Percentiles rank a stretch among this genome's conserved stretches.
Conservation (phyloP, 2,888 invertebrate genomes). For the Anthoptus insignis region DNA sequence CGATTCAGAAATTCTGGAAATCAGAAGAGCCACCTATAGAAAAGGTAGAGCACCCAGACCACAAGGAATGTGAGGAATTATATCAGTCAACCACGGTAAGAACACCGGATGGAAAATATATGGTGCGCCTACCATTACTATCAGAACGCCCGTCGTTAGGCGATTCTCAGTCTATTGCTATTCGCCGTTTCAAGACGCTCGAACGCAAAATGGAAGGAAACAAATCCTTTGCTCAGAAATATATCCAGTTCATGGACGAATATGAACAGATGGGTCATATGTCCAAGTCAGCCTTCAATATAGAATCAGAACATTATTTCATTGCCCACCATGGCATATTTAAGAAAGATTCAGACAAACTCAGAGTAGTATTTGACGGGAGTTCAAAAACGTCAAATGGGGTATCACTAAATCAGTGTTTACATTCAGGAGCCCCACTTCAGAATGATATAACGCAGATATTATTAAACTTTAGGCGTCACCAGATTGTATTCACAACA, state of each 20-base stretch:
- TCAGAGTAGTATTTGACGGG: slow-evolving; percentile 39
- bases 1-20: slow-evolving; percentile 22
- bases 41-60: slow-evolving; percentile 4
- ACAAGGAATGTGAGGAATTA: slow-evolving; percentile 20
- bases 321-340: slow-evolving; percentile 22
- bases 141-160: slow-evolving; percentile 14
- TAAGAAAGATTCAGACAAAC: slow-evolving; percentile 21
- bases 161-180: background rate
- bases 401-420: slow-evolving; percentile 30
- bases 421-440: slow-evolving; percentile 30
- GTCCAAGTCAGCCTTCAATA: background rate
- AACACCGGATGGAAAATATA: slow-evolving; percentile 16
- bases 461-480: slow-evolving; percentile 23
- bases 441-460: slow-evolving; percentile 35
- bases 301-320: slow-evolving; percentile 12
- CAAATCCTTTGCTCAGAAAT: slow-evolving; percentile 11
- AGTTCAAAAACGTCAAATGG: slow-evolving; percentile 24
- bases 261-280: slow-evolving; percentile 21
- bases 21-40: slow-evolving; percentile 25
- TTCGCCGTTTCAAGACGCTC: slow-evolving; percentile 14
- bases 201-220: slow-evolving; percentile 13
- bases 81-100: slow-evolving; percentile 1
- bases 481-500: slow-evolving; percentile 32
- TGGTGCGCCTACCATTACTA: slow-evolving; percentile 12
- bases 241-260: slow-evolving; percentile 10